Conservation (phyloP, 2,113 vertebrate species). For the Leptosomus discolor region DNA sequence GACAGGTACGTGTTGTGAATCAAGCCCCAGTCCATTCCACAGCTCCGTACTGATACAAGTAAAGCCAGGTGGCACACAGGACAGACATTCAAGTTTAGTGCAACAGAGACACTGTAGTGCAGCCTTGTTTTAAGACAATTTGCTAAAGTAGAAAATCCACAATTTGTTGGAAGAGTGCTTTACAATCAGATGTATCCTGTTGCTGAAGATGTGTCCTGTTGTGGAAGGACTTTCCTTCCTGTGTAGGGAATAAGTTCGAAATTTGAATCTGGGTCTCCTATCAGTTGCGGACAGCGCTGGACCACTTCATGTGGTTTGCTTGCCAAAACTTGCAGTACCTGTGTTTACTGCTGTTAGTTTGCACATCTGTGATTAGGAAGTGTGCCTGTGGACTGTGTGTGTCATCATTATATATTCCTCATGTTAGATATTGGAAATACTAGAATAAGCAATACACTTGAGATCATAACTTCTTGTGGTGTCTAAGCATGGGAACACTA, state of each 20-base stretch:
- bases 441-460: background rate
- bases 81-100: background rate
- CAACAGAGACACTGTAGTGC: background rate
- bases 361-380: background rate
- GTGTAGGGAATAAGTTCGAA: slow-evolving; percentile 22
- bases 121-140: background rate
- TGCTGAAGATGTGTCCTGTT: slow-evolving; percentile 68
- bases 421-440: background rate
- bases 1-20: accelerated
- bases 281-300: background rate
- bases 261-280: background rate
- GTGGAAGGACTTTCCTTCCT: slow-evolving; percentile 14
- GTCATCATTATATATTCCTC: background rate
- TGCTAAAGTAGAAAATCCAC: slow-evolving; percentile 45
- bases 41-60: accelerated
- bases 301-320: background rate
- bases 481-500: background rate
- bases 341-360: background rate
- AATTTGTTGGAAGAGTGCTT: slow-evolving; percentile 60
- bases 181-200: slow-evolving; percentile 72
- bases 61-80: background rate
- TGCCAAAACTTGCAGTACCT: background rate
- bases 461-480: background rate
- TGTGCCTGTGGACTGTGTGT: background rate
- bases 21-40: background rate